Base-by-base conservation (phyloP, 2,888 invertebrate species). In the Trimorus sp. region DNA sequence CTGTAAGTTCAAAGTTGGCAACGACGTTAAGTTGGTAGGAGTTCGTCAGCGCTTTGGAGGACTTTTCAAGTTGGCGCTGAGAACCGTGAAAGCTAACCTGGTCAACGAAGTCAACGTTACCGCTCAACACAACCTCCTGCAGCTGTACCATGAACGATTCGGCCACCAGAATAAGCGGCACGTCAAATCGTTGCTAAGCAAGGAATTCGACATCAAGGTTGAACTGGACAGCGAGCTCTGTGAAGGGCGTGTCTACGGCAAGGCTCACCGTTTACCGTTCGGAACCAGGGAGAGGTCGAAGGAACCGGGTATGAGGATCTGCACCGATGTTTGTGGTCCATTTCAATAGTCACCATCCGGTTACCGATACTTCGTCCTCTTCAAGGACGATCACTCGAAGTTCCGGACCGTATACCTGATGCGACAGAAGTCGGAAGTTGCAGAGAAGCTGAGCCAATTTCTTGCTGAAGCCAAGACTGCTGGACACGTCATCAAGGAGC, bases 91-190 rank as follows among this genome's bases (percentile, higher is more conserved):
- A 56, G 82, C 85, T 8, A 73, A 79, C 45, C n/a, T 68, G 26
- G 12, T 36, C 0, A 78, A 12, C 5, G 83, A 74, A 56, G 66
- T 84, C 40, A 83, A 74, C 40, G 58, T 58, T 5, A 71, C 60
- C 42, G 71, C 36, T n/a, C 65, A 62, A 53, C 56, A 82, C 0
- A 69, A 63, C 54, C 65, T 80, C 15, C 68, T 87, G 40, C 86
- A 88, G 68, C 68, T 88, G 2, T 89, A 88, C 69, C 86, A 87
- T 78, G 87, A 87, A 79, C 86, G 88, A 71, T 89, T 88, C 85
- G 89, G 88, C n/a, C 90, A 89, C 70, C 88, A 88, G 70, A 86
- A 89, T 71, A 89, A 88, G 73, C 83, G 83, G 0, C 85, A 89
- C 71, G 86, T 90, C 14, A 87, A 83, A 83, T 77, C 77, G 11